Base-by-base conservation (phyloP, 2,888 invertebrate species). In the Seira musarum region DNA sequence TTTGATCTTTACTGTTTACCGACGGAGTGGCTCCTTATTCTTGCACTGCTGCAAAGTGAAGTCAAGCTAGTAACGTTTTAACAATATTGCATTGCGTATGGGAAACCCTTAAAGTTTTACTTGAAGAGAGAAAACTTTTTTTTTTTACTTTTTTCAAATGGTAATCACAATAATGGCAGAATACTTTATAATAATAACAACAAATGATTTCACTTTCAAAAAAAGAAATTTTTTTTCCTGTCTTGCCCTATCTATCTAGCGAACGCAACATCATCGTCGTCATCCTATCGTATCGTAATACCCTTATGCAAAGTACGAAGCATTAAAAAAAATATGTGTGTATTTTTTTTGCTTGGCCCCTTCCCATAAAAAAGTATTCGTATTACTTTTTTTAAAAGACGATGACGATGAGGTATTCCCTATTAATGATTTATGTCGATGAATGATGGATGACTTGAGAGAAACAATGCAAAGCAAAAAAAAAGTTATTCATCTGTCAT, bases 201-300 rank as follows among this genome's bases (percentile, higher is more conserved):
- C 30, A 30, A 77, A 74, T 82, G 80, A 82, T 82, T 82, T 82
- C 82, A 82, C 82, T 82, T 82, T 82, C 82, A 82, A 80, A 80
- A 30, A 30, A 69, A 80, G 76, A 82, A 82, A 80, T 80, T 80
- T 30, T 30, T 30, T 30, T 30, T n/a, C n/a, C 30, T 30, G 30
- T 30, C 30, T 30, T 77, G 72, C 75, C 79, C 76, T 68, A 63
- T 73, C 67, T 68, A 35, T 72, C 64, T 71, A 5, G 3, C 8
- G n/a, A n/a, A 30, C 30, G 3, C 30, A 30, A 30, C 30, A 30
- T 30, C 30, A 30, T 8, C 8, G 8, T 30, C 30, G 8, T 30
- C 30, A 30, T 30, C 30, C n/a, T n/a, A n/a, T n/a, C n/a, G n/a
- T n/a, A n/a, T 53, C 22, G 10, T 61, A 35, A 40, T 60, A 24